Base-by-base conservation (phyloP, 2,113 vertebrate genomes). In the Poeciliopsis turrubarensis region DNA sequence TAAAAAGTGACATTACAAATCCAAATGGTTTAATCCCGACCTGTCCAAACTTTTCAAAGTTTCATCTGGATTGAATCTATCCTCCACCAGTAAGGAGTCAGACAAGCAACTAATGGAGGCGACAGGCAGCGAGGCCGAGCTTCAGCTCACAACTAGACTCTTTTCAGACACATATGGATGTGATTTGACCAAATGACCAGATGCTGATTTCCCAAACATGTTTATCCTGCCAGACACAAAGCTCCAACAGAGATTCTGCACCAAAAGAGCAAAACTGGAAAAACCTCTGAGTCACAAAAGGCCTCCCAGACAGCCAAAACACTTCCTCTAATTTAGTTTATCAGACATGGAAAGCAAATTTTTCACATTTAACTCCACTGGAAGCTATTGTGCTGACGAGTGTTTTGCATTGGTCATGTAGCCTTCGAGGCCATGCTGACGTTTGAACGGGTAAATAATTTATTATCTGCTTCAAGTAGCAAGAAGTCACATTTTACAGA, bases 191-290 rank as follows among this genome's bases (percentile, higher is more conserved):
- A 89, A 89, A 89, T 82, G 85, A 83, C 82, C 88, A 89, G 88
- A 91, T 90, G 89, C 73, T 86, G 78, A 88, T 89, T 90, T 90
- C 84, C 78, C 79, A 89, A 90, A 89, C 83, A 90, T 78, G 73
- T 76, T 77, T 85, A 73, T 82, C 70, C 68, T 86, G 81, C 84
- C 85, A 93, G 81, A 68, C 25, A 89, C 75, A 74, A 70, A 39
- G 65, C 75, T 88, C 68, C 32, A 70, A 86, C 75, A 7, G 64
- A 72, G 61, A 82, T 75, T 86, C 82, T 80, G 67, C 63, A 85
- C 65, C 32, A 88, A 79, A 82, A 78, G 66, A 72, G 39, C 19
- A 72, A 79, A 63, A 51, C 62, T 0, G 25, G 70, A 30, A 19
- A 68, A 68, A 54, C 29, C n/a, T 27, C 64, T 31, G 37, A 57